phyloP scores from a whole-genome alignment of 2,888 invertebrate species.

The Microctonus aethiopoides region DNA sequence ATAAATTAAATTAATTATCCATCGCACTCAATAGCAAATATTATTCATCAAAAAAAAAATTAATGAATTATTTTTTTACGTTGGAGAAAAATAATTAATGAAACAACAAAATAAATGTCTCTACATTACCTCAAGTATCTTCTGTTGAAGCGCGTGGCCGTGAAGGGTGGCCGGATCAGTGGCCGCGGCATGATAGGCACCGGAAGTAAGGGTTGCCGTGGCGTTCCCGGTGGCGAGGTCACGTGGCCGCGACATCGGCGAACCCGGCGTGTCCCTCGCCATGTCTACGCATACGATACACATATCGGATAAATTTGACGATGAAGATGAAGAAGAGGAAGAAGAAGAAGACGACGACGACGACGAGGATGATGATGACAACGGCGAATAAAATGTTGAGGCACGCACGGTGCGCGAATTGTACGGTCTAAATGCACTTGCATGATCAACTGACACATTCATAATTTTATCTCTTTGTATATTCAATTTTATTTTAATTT shows the following conservation, averaged over 20 bases:
- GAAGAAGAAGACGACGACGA: constrained; percentile 15
- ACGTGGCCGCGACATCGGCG: constrained; percentile 66
- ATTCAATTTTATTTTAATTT: constrained; percentile 1
- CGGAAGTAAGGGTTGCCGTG: constrained; percentile 69
- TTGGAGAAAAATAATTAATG: neutral
- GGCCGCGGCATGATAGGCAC: constrained; percentile 61
- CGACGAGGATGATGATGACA: constrained; percentile 26
- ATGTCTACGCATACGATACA: constrained; percentile 64
- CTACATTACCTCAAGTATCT: constrained; percentile 74
- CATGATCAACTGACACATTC: constrained; percentile 48
- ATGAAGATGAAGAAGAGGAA: constrained; percentile 29
- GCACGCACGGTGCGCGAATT: constrained; percentile 32
- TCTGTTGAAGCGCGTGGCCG: constrained; percentile 76
- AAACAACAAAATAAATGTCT: constrained; percentile 31
- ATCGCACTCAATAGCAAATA: too few species aligned
- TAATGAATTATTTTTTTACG: too few species aligned
- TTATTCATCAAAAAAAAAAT: neutral
- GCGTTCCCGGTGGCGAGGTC: constrained; percentile 59
- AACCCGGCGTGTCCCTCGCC: constrained; percentile 69
- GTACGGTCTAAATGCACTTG: constrained; percentile 49
- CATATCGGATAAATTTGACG: constrained; percentile 45
- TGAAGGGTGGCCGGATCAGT: constrained; percentile 70
- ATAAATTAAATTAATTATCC: too few species aligned
- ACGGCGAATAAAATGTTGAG: constrained; percentile 13
- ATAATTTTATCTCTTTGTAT: constrained; percentile 33